A percentile compares a stretch with the other conserved stretches of the same genome.
Evolutionary conservation across 2,888 invertebrate genomes (phyloP).

Genomic region (Deilephila elpenor): DNA sequence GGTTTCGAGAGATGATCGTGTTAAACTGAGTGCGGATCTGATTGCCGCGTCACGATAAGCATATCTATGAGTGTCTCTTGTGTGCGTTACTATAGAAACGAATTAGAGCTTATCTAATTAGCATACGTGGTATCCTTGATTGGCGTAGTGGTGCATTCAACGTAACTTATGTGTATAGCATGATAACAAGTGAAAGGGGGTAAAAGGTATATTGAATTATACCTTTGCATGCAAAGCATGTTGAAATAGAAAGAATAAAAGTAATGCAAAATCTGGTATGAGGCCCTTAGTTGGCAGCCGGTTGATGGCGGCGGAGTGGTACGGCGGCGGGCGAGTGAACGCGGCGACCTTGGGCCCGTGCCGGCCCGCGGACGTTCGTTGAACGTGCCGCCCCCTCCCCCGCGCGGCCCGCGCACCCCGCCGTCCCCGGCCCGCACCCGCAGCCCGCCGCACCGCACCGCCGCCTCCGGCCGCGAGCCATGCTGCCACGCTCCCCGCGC

Average conservation of each 20-base stretch:
- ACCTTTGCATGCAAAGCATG: background rate
- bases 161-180: background rate
- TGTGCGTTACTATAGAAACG: background rate
- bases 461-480: conserved; percentile 41
- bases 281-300: conserved; percentile 43
- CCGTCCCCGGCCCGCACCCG: conserved; percentile 32
- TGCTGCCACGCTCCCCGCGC: conserved; percentile 34
- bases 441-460: conserved; percentile 37
- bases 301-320: conserved; percentile 51
- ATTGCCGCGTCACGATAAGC: background rate
- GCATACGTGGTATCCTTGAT: background rate
- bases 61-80: background rate
- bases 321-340: conserved; percentile 63
- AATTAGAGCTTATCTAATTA: background rate
- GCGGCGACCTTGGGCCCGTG: conserved; percentile 81
- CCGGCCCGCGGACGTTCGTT: conserved; percentile 83
- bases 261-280: conserved; percentile 21
- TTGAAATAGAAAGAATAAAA: conserved; percentile 8
- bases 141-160: background rate
- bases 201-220: background rate
- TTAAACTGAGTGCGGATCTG: background rate
- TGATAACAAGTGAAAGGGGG: background rate
- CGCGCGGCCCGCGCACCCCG: conserved; percentile 40
- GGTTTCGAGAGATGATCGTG: background rate
- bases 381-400: conserved; percentile 67